Base-by-base conservation (phyloP, 2,888 invertebrate species). In the Dichetophora obliterata region DNA sequence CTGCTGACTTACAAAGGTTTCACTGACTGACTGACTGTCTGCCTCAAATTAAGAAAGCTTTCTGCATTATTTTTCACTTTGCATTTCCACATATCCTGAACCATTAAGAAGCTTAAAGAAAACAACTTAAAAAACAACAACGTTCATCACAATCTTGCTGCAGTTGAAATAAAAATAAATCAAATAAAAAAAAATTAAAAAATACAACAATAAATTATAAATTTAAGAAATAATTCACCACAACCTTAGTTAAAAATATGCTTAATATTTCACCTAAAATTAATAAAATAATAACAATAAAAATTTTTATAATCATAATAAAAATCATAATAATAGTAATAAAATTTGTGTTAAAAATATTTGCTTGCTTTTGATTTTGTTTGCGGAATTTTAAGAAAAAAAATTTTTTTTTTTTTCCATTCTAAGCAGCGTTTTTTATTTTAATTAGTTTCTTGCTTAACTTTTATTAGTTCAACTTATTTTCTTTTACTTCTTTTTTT, bases 101-200 rank as follows among this genome's bases (percentile, higher is more conserved):
- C 16, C 14, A 14, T 11, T 27, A 50, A 43, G 24, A 66, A n/a
- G 27, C 22, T 68, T 16, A 50, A 6, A 50, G 2, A 68, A 50
- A 16, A 59, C 54, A 54, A 54, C 22, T 9, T 5, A 59, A 54
- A 54, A 54, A 54, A 22, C 54, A 54, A 22, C 22, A 54, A 54
- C 19, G 54, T 54, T 34, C 63, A 72, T 72, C 72, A 72, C 72
- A 72, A 72, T 27, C 48, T 61, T 61, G 61, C 72, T 72, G 72
- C 37, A 48, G 16, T 22, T 65, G 27, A 66, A 34, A 71, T 71
- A 71, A 75, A 66, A 78, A 81, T 78, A 80, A 80, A 76, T 78
- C 69, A 74, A 54, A 59, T 24, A 11, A 50, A 31, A 57, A 31
- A 71, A 52, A 73, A 70, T 75, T 19, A 43, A 34, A 70, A 61